Evolutionary conservation across 2,113 vertebrate species (phyloP).

Genomic region (Rhinichthys klamathensis): DNA sequence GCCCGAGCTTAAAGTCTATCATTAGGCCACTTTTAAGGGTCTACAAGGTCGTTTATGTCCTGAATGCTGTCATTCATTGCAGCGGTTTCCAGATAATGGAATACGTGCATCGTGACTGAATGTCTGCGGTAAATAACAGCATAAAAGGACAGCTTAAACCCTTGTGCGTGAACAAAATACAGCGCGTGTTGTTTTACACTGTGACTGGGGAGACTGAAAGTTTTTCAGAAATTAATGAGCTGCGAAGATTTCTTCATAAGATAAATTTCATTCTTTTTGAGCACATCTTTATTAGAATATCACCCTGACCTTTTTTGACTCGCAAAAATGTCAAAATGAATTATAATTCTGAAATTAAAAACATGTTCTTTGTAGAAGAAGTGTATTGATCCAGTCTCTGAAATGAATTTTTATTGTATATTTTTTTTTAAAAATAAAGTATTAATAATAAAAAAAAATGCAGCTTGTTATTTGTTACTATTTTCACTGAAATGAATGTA

Average conservation of each 20-base stretch:
- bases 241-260: background rate
- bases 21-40: slow-evolving; percentile 45
- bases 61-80: slow-evolving; percentile 15
- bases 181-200: background rate
- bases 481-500: background rate
- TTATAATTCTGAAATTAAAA: background rate
- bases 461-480: too few relatives aligned
- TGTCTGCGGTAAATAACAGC: background rate
- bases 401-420: too few relatives aligned
- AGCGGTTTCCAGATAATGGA: background rate
- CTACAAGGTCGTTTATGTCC: slow-evolving; percentile 40
- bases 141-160: background rate
- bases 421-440: too few relatives aligned
- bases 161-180: background rate
- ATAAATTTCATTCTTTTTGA: background rate
- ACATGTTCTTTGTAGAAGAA: background rate
- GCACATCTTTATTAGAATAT: background rate
- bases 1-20: slow-evolving; percentile 1
- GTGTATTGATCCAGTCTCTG: background rate
- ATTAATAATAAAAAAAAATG: too few relatives aligned
- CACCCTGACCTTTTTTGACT: background rate
- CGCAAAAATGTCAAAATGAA: background rate
- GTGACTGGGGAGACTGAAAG: background rate
- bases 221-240: background rate
- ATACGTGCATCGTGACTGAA: background rate